A percentile compares a stretch with the other conserved stretches of the same genome.
phyloP scores from a whole-genome alignment of 2,797 vertebrate species.

The Neoniphon sammara region DNA sequence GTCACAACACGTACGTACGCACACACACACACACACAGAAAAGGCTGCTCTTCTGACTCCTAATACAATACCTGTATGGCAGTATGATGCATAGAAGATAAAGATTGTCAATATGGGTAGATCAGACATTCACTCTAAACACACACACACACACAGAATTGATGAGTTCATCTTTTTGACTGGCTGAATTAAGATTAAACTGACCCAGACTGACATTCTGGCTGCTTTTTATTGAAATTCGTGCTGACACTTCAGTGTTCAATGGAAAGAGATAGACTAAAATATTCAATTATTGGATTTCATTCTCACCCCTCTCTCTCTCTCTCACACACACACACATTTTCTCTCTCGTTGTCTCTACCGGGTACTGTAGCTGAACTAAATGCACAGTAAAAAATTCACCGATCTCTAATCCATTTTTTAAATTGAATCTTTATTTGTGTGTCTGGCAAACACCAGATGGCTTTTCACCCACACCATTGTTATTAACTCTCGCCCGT shows the following conservation, averaged over 20 bases:
- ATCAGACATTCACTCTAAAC: too few species aligned
- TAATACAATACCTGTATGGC: too few species aligned
- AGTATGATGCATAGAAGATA: too few species aligned
- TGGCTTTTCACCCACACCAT: background rate
- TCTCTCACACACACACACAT: too few species aligned
- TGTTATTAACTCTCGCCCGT: constrained; percentile 42
- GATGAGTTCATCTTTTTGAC: background rate
- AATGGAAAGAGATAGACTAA: too few species aligned
- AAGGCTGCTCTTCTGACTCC: too few species aligned
- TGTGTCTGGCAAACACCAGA: background rate
- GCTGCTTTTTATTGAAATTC: too few species aligned
- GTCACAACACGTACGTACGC: too few species aligned
- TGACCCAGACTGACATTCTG: too few species aligned
- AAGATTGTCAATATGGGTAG: too few species aligned
- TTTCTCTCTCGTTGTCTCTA: background rate
- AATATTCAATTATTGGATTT: background rate
- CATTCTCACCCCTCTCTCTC: too few species aligned
- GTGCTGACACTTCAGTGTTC: too few species aligned
- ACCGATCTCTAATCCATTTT: background rate
- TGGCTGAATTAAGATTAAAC: background rate
- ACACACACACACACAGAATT: background rate
- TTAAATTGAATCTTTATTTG: constrained; percentile 4
- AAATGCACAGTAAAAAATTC: background rate
- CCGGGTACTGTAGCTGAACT: background rate
- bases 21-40: background rate